A percentile compares a stretch with the other conserved stretches of the same genome.
These are phyloP conservation scores for Drosophila repletoides DNA, from an alignment of 1,140 invertebrate species.

Conservation along the genomic window DNA sequence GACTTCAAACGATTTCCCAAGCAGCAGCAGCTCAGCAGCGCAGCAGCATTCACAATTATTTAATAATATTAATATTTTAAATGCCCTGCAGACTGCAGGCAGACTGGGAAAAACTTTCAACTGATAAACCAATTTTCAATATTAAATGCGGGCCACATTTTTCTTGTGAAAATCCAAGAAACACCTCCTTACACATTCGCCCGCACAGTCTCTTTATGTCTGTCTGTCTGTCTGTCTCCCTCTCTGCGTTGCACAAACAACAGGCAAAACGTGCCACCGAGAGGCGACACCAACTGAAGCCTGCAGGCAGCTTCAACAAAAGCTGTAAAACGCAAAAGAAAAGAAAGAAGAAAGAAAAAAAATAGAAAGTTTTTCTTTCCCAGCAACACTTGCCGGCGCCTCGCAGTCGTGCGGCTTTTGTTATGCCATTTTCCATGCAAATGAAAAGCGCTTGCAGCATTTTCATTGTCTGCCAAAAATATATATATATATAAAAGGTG, in stretches of 20 bases:
- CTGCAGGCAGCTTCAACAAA: constrained; percentile 19
- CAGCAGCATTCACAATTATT: constrained; percentile 15
- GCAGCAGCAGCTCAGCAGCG: background rate
- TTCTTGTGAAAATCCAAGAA: constrained; percentile 65
- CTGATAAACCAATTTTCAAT: constrained; percentile 70
- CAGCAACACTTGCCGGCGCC: constrained; percentile 30
- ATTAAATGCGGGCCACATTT: constrained; percentile 46
- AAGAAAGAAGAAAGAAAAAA: constrained; percentile 19
- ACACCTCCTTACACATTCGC: background rate
- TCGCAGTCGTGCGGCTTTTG: constrained; percentile 44
- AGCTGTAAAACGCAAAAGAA: constrained; percentile 1
- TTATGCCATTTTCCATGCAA: constrained; percentile 69
- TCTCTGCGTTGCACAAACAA: constrained; percentile 36
- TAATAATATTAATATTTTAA: constrained; percentile 37
- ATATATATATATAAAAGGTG: background rate
- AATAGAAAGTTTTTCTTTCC: constrained; percentile 72
- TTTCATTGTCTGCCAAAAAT: constrained; percentile 38
- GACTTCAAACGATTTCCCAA: constrained; percentile 62
- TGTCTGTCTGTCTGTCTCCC: background rate
- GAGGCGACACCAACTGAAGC: constrained; percentile 9
- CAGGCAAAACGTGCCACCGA: constrained; percentile 33
- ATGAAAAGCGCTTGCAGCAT: constrained; percentile 57
- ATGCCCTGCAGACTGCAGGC: constrained; percentile 40
- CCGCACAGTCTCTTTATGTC: background rate
- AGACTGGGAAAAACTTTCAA: constrained; percentile 39